These are phyloP conservation scores for Setipinna tenuifilis DNA, from an alignment of 2,797 vertebrate species.

Conservation along the genomic window DNA sequence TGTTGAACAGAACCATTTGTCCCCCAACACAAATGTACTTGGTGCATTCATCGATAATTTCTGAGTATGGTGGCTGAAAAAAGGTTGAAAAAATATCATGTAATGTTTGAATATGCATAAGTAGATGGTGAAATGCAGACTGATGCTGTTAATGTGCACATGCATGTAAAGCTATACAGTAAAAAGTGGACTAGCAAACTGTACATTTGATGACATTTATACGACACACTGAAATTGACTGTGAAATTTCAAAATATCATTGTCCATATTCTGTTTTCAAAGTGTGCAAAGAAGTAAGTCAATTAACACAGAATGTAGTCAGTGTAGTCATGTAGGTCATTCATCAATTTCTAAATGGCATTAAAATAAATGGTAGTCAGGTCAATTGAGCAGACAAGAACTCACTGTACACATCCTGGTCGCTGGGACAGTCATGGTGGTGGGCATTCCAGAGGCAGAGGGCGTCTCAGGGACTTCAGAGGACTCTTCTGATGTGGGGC, in stretches of 20 bases:
- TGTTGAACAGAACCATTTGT: constrained; percentile 90
- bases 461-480: not conserved
- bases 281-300: no score
- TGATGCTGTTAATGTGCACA: no score
- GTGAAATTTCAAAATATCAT: not conserved
- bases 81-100: constrained; percentile 16
- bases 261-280: not conserved
- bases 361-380: not conserved
- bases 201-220: not conserved
- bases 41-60: constrained; percentile 86
- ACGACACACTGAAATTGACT: not conserved
- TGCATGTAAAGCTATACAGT: no score
- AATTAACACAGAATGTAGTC: not conserved
- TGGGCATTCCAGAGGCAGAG: not conserved
- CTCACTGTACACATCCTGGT: constrained; percentile 74
- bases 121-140: no score
- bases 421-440: constrained; percentile 50
- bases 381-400: constrained; percentile 31
- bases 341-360: not conserved
- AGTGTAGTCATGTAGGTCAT: not conserved
- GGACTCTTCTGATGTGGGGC: not conserved
- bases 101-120: not conserved
- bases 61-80: constrained; percentile 78
- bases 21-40: constrained; percentile 92
- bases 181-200: no score